These are phyloP conservation scores for Vanacampus margaritifer DNA, from an alignment of 2,113 vertebrate genomes.

Conservation along the genomic window DNA sequence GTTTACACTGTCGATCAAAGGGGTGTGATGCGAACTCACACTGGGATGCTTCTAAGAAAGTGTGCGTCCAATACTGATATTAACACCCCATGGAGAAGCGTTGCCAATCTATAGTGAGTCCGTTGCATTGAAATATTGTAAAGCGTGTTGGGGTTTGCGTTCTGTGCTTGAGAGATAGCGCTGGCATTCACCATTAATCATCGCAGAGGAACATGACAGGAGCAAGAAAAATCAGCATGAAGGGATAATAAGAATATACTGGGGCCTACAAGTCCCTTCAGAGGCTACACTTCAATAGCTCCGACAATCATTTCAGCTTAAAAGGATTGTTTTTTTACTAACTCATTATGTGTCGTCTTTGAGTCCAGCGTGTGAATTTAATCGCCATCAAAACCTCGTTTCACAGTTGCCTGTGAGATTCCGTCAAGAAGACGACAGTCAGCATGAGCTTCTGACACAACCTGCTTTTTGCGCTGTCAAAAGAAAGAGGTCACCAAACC, in stretches of 20 bases:
- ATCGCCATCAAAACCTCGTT: not conserved
- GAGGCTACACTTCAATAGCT: slow-evolving; percentile 23
- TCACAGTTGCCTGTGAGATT: not conserved
- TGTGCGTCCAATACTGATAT: not conserved
- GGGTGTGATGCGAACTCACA: not conserved
- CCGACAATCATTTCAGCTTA: slow-evolving; percentile 3
- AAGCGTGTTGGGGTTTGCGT: slow-evolving; percentile 15
- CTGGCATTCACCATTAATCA: slow-evolving; percentile 49
- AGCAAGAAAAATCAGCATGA: slow-evolving; percentile 28
- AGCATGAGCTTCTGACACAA: not conserved
- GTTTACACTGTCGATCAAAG: not conserved
- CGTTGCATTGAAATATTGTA: slow-evolving; percentile 22
- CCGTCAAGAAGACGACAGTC: not conserved
- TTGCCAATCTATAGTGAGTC: slow-evolving; percentile 3
- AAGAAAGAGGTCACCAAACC: slow-evolving; percentile 22
- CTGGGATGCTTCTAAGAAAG: not conserved
- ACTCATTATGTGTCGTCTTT: not conserved
- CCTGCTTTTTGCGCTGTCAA: slow-evolving; percentile 5
- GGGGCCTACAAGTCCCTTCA: slow-evolving; percentile 33
- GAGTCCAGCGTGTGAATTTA: not conserved
- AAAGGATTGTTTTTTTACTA: not conserved
- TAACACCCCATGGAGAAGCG: not conserved
- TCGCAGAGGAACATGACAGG: slow-evolving; percentile 35
- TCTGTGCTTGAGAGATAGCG: slow-evolving; percentile 33
- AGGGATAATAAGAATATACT: slow-evolving; percentile 31